Evolutionary conservation across 2,797 vertebrate species (phyloP), one percentile per base, ranked within the genome.

Genomic region (Aratinga solstitialis): DNA sequence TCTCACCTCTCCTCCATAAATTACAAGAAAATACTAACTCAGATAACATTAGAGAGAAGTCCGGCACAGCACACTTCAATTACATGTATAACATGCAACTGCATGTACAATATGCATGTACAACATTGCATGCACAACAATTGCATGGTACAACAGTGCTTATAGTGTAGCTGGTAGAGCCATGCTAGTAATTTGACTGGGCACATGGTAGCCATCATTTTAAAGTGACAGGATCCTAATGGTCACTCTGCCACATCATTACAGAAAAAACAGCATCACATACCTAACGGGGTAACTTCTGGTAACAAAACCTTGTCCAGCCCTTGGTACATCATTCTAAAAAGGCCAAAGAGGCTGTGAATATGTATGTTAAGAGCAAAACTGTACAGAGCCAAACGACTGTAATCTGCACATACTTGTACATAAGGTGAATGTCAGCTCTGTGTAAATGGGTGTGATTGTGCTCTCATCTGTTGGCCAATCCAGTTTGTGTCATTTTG

Each of bases 391-490:
- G 82, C 43, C 58, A 84, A 40, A 79, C 36, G 48, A 72, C 10
- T 50, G 48, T 62, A 82, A 87, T 80, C 29, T 71, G 84, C 91
- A 80, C 0, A 2, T 75, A 71, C 43, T 88, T 42, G 45, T 82
- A 90, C 84, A 51, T 40, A 80, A 90, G 51, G 48, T 89, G 73
- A 95, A 62, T 72, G 78, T 91, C 93, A 97, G 69, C 68, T 95
- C 90, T 36, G 21, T 90, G 88, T 81, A 90, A 96, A 89, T 4
- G 61, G 38, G 17, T 34, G 42, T 50, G 88, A 77, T 17, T 53
- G 80, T 43, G 82, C 59, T 84, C 72, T 90, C 95, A 66, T 68
- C 76, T 93, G 56, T 45, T 91, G 87, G 97, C 96, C 61, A 88
- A n/a, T 22, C 40, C 72, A n/a, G 48, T 30, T 78, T 89, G 72